phyloP scores from a whole-genome alignment of 1,140 invertebrate genomes.

The Tetragnatha versicolor region DNA sequence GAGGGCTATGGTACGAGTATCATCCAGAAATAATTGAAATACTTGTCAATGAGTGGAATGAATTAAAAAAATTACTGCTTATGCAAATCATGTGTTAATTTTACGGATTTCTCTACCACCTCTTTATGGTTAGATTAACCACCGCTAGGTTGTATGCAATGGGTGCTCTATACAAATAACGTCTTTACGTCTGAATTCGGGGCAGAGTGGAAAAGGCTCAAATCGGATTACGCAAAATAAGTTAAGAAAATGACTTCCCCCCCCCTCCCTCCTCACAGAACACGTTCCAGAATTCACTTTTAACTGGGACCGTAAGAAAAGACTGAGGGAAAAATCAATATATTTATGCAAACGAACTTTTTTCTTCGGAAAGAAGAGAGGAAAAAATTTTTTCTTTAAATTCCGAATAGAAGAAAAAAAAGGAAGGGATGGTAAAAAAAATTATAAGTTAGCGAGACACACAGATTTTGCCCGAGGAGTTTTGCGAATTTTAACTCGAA shows the following conservation, averaged over 20 bases:
- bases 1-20: too few relatives aligned
- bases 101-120: too few relatives aligned
- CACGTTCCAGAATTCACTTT: conserved; percentile 21
- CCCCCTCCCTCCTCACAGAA: neutral
- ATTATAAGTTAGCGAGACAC: too few relatives aligned
- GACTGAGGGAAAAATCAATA: conserved; percentile 29
- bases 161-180: too few relatives aligned
- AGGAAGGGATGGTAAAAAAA: conserved; percentile 7
- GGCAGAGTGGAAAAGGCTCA: neutral
- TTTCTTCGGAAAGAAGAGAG: too few relatives aligned
- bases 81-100: too few relatives aligned
- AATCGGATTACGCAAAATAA: conserved; percentile 29
- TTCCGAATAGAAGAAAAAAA: conserved; percentile 11
- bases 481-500: conserved; percentile 26
- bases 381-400: too few relatives aligned
- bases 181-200: conserved; percentile 27
- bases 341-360: conserved; percentile 21
- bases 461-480: neutral
- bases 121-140: too few relatives aligned
- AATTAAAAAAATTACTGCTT: too few relatives aligned
- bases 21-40: too few relatives aligned
- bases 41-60: too few relatives aligned
- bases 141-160: too few relatives aligned
- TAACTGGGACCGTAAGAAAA: conserved; percentile 17
- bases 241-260: conserved; percentile 34